A percentile compares a stretch with the other conserved stretches of the same genome.
Conservation (phyloP, 2,797 vertebrate genomes). For the Xerus rutilus region DNA sequence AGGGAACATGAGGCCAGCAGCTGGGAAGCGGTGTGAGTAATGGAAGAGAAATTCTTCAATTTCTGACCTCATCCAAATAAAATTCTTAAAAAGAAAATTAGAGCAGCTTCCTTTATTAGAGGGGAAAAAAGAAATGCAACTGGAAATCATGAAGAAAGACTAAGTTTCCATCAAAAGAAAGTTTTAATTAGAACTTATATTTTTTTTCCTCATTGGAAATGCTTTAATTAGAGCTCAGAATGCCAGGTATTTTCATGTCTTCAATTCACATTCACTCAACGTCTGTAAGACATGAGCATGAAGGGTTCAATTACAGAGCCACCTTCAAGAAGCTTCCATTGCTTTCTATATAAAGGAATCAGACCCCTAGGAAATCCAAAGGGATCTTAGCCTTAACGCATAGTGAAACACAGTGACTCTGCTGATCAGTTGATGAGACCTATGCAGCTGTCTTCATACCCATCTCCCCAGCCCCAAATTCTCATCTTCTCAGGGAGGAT, state of each 20-base stretch:
- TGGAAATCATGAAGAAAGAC: slow-evolving; percentile 63
- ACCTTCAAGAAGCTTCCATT: neutral
- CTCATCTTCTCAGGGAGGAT: neutral
- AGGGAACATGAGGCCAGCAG: slow-evolving; percentile 62
- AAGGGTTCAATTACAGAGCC: neutral
- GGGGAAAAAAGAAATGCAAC: slow-evolving; percentile 25
- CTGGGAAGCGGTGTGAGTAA: slow-evolving; percentile 69
- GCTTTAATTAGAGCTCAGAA: slow-evolving; percentile 68
- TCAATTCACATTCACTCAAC: neutral
- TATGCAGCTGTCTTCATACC: neutral
- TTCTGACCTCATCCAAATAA: slow-evolving; percentile 79
- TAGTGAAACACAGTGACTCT: neutral
- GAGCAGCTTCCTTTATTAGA: slow-evolving; percentile 75
- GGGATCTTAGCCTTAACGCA: neutral
- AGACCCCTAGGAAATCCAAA: neutral
- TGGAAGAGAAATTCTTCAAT: slow-evolving; percentile 30
- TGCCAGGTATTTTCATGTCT: neutral
- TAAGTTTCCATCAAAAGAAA: slow-evolving; percentile 66
- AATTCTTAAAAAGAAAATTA: slow-evolving; percentile 70
- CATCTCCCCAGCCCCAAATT: neutral
- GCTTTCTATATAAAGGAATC: neutral
- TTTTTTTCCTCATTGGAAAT: slow-evolving; percentile 66
- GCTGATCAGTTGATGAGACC: neutral
- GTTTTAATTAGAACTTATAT: slow-evolving; percentile 71
- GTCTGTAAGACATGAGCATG: neutral